Base-by-base conservation (phyloP, 2,113 vertebrate species). In the Petrocephalus microphthalmus region DNA sequence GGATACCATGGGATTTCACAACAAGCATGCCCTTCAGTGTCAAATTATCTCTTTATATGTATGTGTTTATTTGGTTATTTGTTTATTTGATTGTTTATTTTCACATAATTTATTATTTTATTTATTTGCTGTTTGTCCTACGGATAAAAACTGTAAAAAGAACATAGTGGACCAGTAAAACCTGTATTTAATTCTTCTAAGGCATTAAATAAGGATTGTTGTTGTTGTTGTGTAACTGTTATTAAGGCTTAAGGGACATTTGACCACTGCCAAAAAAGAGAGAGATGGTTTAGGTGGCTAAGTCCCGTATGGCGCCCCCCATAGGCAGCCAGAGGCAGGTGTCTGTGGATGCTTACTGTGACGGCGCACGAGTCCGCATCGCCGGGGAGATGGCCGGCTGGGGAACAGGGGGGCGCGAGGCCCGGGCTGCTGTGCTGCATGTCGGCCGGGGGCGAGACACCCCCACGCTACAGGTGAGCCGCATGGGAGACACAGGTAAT, bases 381-480 rank as follows among this genome's bases (percentile, higher is more conserved):
- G 78, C 90, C 11, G 94, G 91, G 22, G 94, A 95, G 2, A 20
- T 93, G 0, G 89, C 90, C 6, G 92, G 90, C 20, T 94, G 91
- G 94, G 92, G 92, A 15, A 2, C 91, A 4, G 88, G 87, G 74
- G 93, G 90, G 2, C 91, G 89, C 67, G 94, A 95, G 89, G 91
- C 89, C 87, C 90, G 90, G 90, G 83, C 93, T 88, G 94, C 93
- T 1, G 84, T 95, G 7, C 93, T 89, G 78, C 92, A 94, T 74
- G 92, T 56, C 0, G 3, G 85, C 2, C 88, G 86, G 15, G 91
- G 90, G 64, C 57, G 89, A 25, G 42, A 56, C 17, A 91, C 8
- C 53, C 93, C 94, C 4, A 52, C 49, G 2, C 90, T 94, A 56
- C 94, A 95, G 91, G 94, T 95, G 52, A 90, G 25, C 51, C 4